Base-by-base conservation (phyloP, 92 coral and sea anemone genomes). In the Pocillopora meandrina region DNA sequence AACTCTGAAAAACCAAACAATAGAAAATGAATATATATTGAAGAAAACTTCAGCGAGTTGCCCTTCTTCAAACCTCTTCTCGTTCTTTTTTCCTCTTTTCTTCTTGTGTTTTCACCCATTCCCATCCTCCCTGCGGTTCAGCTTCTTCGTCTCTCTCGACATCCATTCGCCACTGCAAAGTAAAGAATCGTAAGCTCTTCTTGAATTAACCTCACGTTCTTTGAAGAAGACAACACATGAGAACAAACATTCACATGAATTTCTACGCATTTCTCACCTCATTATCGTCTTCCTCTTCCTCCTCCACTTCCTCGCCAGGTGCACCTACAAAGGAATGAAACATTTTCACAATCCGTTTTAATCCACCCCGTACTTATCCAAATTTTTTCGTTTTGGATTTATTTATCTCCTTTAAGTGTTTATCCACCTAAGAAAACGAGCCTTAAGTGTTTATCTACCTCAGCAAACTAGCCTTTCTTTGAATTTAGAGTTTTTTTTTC, bases 71-170 rank as follows among this genome's bases (percentile, higher is more conserved):
- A 73, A 82, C 86, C 79, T 82, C 60, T 74, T 93, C 91, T 18
- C 82, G 83, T 67, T 90, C 96, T 68, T 91, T 82, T 26, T 86
- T 88, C 77, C 87, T 92, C 85, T 91, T 96, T 65, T 92, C 98
- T 72, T 96, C 98, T 79, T 96, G 98, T 63, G 91, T 90, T 81
- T 92, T 90, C 19, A 96, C 98, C 88, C 89, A 90, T 65, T 96
- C 98, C 98, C 98, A 96, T 16, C 98, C 98, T 16, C 98, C 96
- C 12, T 93, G 97, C 18, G 98, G 95, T 34, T 94, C 98, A 7
- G 77, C 77, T 77, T 92, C 87, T 12, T 77, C 89, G 16, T 88
- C 95, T 20, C 82, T 71, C 34, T 89, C 98, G 21, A 96, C 88
- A 68, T 96, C 98, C 98, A 93, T 93, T 26, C 82, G 87, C 97